Base-by-base conservation (phyloP, 2,113 vertebrate species). In the Tapirus terrestris region DNA sequence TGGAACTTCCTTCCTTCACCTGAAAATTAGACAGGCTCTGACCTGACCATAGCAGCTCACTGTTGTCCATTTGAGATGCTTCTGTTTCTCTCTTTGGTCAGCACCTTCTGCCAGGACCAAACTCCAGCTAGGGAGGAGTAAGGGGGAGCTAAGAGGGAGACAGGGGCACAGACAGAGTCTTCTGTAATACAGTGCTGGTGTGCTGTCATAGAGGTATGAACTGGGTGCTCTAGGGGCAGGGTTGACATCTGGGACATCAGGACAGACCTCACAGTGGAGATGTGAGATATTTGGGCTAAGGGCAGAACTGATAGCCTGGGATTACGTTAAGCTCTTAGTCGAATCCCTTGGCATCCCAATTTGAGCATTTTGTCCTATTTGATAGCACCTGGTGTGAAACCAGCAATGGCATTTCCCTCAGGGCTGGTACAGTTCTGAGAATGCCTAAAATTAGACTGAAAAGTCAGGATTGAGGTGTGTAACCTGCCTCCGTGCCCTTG, bases 371-470 rank as follows among this genome's bases (percentile, higher is more conserved):
- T 87, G 36, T 58, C 60, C 72, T 63, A 5, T 39, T 80, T 60
- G 68, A 11, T 70, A 51, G 8, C 10, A 76, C 33, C 33, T 25
- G 10, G 9, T 91, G 6, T 60, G 29, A 76, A 85, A 45, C 25
- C 11, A 25, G 27, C 87, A 53, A 2, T 20, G 31, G 7, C 13
- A 4, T 91, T 92, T 94, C 63, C 82, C 63, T 72, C 6, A 3
- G 53, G 76, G 65, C 67, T 45, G 1, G 12, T 8, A 33, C 73
- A 23, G 18, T 82, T 83, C 79, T 86, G 58, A 82, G 83, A 70
- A 68, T 31, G 36, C 79, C 89, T 93, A 79, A 96, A 86, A 93
- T 95, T 75, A 96, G 83, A 60, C 45, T 56, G 63, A 91, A 36
- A 56, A 51, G 33, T 90, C 60, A 21, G 43, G 53, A 60, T 76